Evolutionary conservation across 2,113 vertebrate genomes (phyloP).

Genomic region (Pyxicephalus adspersus): DNA sequence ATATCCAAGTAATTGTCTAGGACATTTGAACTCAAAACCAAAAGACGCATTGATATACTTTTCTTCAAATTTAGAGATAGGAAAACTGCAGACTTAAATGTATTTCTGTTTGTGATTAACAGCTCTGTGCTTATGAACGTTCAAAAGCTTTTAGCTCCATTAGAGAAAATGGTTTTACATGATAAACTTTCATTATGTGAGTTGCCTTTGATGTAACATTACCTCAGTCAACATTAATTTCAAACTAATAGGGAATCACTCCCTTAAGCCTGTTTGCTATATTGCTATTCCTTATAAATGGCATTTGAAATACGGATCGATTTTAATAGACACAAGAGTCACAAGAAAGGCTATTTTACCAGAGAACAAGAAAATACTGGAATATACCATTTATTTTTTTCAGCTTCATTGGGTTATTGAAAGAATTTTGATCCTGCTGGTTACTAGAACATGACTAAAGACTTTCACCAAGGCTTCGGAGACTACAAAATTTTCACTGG

Average conservation of each 20-base stretch:
- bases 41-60: not conserved
- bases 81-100: constrained; percentile 12
- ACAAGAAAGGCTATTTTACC: not conserved
- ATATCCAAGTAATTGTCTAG: too few relatives aligned
- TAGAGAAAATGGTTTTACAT: constrained; percentile 51
- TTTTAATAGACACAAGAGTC: constrained; percentile 7
- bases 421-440: not conserved
- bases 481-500: too few relatives aligned
- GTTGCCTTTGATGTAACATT: constrained; percentile 45
- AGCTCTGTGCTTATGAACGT: constrained; percentile 36
- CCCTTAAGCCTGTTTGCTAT: constrained; percentile 12
- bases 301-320: constrained; percentile 7
- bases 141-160: constrained; percentile 53
- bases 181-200: constrained; percentile 49
- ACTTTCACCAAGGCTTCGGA: too few relatives aligned
- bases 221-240: constrained; percentile 53
- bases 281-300: constrained; percentile 5
- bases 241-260: constrained; percentile 35
- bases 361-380: not conserved
- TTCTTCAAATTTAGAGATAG: constrained; percentile 9
- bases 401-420: not conserved
- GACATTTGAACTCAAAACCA: not conserved
- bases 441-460: too few relatives aligned
- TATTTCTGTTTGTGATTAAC: constrained; percentile 43
- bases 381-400: not conserved